Evolutionary conservation across 1,140 invertebrate genomes (phyloP).

Genomic region (Yoshiicerus persimilis): DNA sequence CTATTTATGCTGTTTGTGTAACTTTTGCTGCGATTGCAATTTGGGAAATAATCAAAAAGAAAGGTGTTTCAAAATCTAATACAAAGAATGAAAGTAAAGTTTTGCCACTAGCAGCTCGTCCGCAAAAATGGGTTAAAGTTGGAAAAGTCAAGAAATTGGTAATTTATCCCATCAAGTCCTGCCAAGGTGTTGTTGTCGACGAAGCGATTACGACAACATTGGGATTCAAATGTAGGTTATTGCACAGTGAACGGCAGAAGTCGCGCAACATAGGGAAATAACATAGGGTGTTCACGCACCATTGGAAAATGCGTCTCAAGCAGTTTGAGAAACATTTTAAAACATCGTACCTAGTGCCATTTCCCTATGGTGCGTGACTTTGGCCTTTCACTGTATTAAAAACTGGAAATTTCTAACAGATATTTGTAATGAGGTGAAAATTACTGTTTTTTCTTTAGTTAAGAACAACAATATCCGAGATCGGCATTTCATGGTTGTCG

Average conservation of each 20-base stretch:
- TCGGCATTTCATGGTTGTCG: no score
- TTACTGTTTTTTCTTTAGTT: neutral
- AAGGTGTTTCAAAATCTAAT: neutral
- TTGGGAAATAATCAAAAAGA: neutral
- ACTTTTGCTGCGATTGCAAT: neutral
- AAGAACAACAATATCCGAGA: constrained; percentile 27
- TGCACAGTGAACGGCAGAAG: no score
- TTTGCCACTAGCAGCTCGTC: neutral
- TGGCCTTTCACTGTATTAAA: neutral
- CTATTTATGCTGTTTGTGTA: neutral
- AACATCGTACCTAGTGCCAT: no score
- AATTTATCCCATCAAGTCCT: no score
- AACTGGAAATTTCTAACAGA: neutral
- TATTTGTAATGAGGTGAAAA: neutral
- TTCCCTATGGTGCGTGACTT: no score
- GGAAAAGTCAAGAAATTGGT: no score
- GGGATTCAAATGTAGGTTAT: no score
- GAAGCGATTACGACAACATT: no score
- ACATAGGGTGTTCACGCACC: constrained; percentile 25
- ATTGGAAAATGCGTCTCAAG: no score
- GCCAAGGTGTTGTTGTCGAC: no score
- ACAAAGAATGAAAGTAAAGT: no score
- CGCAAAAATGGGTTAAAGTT: constrained; percentile 45
- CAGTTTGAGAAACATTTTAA: no score
- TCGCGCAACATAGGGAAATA: constrained; percentile 28